phyloP scores from a whole-genome alignment of 2,113 vertebrate genomes.

The Sapajus apella region DNA sequence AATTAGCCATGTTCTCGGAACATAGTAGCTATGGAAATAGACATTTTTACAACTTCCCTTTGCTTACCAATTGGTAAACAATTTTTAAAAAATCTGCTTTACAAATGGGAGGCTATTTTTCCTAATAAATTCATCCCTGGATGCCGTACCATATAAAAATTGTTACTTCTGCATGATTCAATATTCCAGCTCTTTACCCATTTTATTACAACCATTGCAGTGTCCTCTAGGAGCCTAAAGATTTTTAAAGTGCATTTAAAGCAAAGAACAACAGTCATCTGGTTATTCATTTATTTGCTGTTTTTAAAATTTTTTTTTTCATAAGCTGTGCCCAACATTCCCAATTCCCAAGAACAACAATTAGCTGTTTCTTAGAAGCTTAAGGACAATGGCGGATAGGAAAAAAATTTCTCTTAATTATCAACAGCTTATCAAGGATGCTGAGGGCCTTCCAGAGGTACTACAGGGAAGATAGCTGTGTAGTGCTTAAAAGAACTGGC shows the following conservation, averaged over 20 bases:
- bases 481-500: neutral
- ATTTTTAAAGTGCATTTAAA: neutral
- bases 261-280: neutral
- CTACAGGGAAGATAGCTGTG: neutral
- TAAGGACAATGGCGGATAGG: neutral
- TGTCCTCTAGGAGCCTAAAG: neutral
- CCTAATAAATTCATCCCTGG: conserved; percentile 2
- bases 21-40: neutral
- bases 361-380: neutral
- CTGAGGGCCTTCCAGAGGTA: neutral
- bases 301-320: neutral
- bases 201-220: neutral
- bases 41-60: conserved; percentile 18
- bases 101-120: conserved; percentile 36
- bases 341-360: neutral
- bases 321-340: neutral
- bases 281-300: conserved; percentile 1
- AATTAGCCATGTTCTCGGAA: neutral
- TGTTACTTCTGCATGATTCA: conserved; percentile 16
- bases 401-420: neutral
- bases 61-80: conserved; percentile 27
- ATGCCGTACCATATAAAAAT: conserved; percentile 44
- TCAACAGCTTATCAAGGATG: neutral
- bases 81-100: conserved; percentile 32
- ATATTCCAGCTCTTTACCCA: conserved; percentile 2